phyloP scores from a whole-genome alignment of 2,888 invertebrate species.

The Sinotaia quadrata region DNA sequence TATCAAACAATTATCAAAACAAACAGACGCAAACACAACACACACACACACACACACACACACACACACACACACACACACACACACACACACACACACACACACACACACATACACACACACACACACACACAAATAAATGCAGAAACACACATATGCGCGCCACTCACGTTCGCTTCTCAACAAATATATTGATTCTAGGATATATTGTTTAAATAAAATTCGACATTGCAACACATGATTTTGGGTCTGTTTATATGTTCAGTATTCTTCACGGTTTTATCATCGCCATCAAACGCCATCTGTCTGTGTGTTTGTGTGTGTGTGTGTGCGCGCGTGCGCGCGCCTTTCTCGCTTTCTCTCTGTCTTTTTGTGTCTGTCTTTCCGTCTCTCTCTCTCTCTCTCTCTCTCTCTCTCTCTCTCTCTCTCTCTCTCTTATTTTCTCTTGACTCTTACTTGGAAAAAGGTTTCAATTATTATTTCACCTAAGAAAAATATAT shows the following conservation, averaged over 20 bases:
- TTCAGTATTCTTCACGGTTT: background rate
- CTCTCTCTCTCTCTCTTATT: conserved; percentile 4
- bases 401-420: conserved; percentile 9
- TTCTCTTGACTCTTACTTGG: background rate
- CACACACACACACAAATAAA: background rate
- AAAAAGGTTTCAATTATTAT: background rate
- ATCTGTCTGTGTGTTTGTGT: conserved; percentile 1
- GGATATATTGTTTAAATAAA: too few relatives aligned
- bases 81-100: conserved; percentile 10
- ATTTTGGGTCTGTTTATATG: background rate
- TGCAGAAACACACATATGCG: background rate
- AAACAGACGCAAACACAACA: background rate
- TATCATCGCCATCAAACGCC: background rate
- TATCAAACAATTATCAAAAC: background rate
- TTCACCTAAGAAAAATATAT: background rate
- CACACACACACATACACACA: background rate
- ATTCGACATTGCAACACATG: too few relatives aligned
- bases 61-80: conserved; percentile 2
- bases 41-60: conserved; percentile 1
- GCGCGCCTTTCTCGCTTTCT: background rate
- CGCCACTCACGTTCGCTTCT: too few relatives aligned
- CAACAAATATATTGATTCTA: too few relatives aligned
- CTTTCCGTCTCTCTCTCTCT: conserved; percentile 19
- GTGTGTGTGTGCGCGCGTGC: background rate
- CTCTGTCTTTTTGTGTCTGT: conserved; percentile 7